Percentiles rank a stretch among this genome's conserved stretches.
Evolutionary conservation across 2,113 vertebrate species (phyloP).

Genomic region (Sinocyclocheilus maitianheensis): DNA sequence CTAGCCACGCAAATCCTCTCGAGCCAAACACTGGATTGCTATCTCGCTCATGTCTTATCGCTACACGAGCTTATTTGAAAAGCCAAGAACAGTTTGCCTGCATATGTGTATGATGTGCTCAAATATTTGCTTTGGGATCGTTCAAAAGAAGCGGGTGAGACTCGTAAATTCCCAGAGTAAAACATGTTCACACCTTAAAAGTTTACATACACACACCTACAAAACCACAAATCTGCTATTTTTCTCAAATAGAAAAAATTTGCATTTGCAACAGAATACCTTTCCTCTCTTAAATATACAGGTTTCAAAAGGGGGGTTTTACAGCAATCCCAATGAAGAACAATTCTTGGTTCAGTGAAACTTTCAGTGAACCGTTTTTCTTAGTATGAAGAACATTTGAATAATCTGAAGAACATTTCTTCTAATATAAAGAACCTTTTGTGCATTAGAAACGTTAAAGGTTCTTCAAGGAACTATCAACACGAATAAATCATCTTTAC

Average conservation of each 20-base stretch:
- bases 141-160: slow-evolving; percentile 18
- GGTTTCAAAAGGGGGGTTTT: too few species aligned
- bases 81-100: slow-evolving; percentile 21
- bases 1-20: slow-evolving; percentile 47
- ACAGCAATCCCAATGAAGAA: neutral
- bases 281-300: too few species aligned
- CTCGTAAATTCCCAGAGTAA: neutral
- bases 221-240: neutral
- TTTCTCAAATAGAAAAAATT: neutral
- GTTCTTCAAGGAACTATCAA: neutral
- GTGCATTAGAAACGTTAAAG: neutral
- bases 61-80: slow-evolving; percentile 34
- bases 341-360: neutral
- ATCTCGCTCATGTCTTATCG: slow-evolving; percentile 45
- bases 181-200: slow-evolving; percentile 33
- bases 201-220: neutral
- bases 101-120: slow-evolving; percentile 29
- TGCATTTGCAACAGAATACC: neutral
- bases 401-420: neutral
- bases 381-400: too few species aligned
- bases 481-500: neutral
- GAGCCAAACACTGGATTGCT: slow-evolving; percentile 34
- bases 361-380: too few species aligned
- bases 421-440: neutral
- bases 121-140: slow-evolving; percentile 26